Conservation (phyloP, 2,113 vertebrate species). For the Amphilophus citrinellus region DNA sequence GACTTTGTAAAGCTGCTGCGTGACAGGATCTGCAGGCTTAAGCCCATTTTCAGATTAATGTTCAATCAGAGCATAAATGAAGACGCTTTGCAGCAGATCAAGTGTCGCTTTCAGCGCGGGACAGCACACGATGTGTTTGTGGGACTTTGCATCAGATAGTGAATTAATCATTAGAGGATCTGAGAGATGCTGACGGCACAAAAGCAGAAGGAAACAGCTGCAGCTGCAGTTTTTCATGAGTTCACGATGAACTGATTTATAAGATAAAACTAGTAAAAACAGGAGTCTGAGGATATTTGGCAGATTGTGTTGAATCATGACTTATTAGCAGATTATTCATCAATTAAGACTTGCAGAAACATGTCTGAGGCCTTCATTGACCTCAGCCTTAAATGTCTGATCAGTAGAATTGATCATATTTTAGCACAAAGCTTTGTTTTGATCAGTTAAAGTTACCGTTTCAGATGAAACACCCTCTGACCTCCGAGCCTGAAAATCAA, state of each 20-base stretch:
- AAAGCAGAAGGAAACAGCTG: not conserved
- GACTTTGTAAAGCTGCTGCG: conserved; percentile 20
- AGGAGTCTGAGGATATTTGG: not conserved
- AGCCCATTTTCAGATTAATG: conserved; percentile 51
- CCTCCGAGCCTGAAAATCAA: not conserved
- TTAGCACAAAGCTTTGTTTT: not conserved
- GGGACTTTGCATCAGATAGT: not conserved
- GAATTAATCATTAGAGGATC: conserved; percentile 6
- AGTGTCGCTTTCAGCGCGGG: not conserved
- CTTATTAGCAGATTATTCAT: not conserved
- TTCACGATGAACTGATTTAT: not conserved
- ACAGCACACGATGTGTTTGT: not conserved
- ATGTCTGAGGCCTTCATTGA: too few relatives aligned
- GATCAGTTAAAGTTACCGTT: too few relatives aligned
- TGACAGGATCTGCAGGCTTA: conserved; percentile 24
- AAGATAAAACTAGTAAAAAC: not conserved
- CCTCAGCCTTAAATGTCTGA: not conserved
- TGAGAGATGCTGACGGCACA: not conserved
- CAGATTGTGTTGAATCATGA: not conserved
- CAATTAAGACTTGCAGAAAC: not conserved
- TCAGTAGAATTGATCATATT: not conserved
- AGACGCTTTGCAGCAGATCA: conserved; percentile 10
- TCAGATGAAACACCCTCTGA: too few relatives aligned
- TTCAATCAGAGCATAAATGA: conserved; percentile 38
- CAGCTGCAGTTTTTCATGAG: not conserved